A percentile compares a stretch with the other conserved stretches of the same genome.
phyloP scores from a whole-genome alignment of 2,888 invertebrate genomes.

The Erpobdella octoculata region DNA sequence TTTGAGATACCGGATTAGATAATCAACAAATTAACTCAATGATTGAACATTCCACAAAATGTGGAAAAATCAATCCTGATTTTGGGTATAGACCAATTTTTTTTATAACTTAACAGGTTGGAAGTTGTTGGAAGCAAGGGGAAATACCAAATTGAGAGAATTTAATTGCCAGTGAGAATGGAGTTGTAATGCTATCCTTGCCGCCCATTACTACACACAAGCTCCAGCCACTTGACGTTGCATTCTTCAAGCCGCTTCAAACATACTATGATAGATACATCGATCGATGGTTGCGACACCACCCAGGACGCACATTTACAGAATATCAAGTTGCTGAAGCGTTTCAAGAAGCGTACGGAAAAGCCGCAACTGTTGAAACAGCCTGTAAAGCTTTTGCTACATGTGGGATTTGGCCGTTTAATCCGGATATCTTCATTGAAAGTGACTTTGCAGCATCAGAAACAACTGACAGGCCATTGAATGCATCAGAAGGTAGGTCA shows the following conservation, averaged over 20 bases:
- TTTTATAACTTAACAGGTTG: too few relatives aligned
- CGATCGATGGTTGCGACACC: neutral
- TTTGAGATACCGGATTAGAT: too few relatives aligned
- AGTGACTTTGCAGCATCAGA: constrained; percentile 11
- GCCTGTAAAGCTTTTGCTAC: neutral
- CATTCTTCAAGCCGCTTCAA: constrained; percentile 12
- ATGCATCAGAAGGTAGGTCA: neutral
- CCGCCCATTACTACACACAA: constrained; percentile 24
- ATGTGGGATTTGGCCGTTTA: constrained; percentile 11
- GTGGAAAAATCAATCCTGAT: too few relatives aligned
- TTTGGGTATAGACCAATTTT: too few relatives aligned
- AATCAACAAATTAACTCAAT: too few relatives aligned
- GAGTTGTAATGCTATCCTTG: constrained; percentile 18
- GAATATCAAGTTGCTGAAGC: constrained; percentile 12
- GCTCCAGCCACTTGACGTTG: constrained; percentile 19
- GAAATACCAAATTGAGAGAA: too few relatives aligned
- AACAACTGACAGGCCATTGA: neutral
- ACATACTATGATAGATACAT: constrained; percentile 3
- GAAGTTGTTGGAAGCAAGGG: too few relatives aligned
- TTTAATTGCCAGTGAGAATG: constrained; percentile 10
- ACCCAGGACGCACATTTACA: neutral
- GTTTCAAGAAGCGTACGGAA: constrained; percentile 9
- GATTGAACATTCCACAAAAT: too few relatives aligned
- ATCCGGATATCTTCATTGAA: neutral
- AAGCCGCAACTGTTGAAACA: neutral